Percentiles rank a stretch among this genome's conserved stretches.
Conservation (phyloP, 1,140 invertebrate genomes). For the Diorhabda sublineata region DNA sequence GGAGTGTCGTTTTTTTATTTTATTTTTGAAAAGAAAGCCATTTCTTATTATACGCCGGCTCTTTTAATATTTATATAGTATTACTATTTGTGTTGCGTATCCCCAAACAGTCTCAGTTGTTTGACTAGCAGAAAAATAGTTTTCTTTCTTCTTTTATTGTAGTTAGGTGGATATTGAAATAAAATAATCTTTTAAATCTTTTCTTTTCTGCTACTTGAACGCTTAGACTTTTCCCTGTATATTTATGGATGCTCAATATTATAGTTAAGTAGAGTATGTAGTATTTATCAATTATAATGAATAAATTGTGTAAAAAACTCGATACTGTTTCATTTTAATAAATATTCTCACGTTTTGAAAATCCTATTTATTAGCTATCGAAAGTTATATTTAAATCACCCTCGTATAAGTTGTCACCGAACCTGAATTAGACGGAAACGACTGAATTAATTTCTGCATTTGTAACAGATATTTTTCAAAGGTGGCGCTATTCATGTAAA, state of each 20-base stretch:
- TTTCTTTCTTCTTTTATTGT: constrained; percentile 21
- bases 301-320: constrained; percentile 45
- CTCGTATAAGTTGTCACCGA: too few relatives aligned
- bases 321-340: not conserved
- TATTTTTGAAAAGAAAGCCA: constrained; percentile 32
- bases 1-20: constrained; percentile 39
- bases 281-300: constrained; percentile 47
- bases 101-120: constrained; percentile 42
- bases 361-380: too few relatives aligned
- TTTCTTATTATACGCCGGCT: constrained; percentile 35
- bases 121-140: constrained; percentile 43
- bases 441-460: too few relatives aligned
- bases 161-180: constrained; percentile 23
- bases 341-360: too few relatives aligned
- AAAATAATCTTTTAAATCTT: constrained; percentile 2
- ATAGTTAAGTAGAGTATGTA: constrained; percentile 46
- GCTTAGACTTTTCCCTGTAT: constrained; percentile 45
- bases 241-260: constrained; percentile 49
- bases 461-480: too few relatives aligned
- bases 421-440: too few relatives aligned
- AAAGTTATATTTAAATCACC: too few relatives aligned
- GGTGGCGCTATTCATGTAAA: too few relatives aligned
- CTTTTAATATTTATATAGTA: constrained; percentile 33
- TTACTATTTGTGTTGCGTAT: constrained; percentile 43
- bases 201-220: constrained; percentile 46